Evolutionary conservation across 2,113 vertebrate genomes (phyloP), one percentile per base, ranked within the genome.

Genomic region (Eonycteris spelaea): DNA sequence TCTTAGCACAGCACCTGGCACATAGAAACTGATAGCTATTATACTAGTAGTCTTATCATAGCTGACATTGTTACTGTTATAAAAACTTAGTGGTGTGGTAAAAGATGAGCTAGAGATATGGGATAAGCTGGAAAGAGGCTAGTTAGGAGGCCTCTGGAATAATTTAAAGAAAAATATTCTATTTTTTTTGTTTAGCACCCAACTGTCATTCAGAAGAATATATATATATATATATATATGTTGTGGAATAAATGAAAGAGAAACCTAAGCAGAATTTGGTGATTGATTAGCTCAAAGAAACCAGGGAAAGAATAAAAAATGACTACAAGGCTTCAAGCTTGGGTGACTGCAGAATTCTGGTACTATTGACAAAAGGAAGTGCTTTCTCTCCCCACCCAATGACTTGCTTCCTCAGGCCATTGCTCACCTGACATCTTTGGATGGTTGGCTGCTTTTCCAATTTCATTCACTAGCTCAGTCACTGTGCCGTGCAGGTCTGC

Each of bases 201-300:
- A 80, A 24, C 61, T 94, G 43, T 86, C 45, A 77, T 53, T 90
- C 22, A 71, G n/a, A 91, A 35, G 18, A 33, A 78, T 28, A 40
- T n/a, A n/a, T n/a, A n/a, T n/a, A n/a, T n/a, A n/a, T n/a, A n/a
- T n/a, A n/a, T n/a, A n/a, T n/a, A n/a, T n/a, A n/a, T n/a, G n/a
- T n/a, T n/a, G 24, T 86, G 24, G 61, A 94, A 19, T 91, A 89
- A 90, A 83, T 93, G 38, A 75, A 91, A 96, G 93, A 86, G 75
- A 84, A 77, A 75, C 67, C 40, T 74, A 68, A 95, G 48, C 55
- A 88, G 71, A 43, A 33, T 38, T 67, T 48, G 33, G 40, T 90
- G 96, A 94, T 35, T 95, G 91, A 89, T 68, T 57, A 93, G 71
- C 74, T 84, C 53, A 87, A 71, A 70, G 75, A 77, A 95, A 71